These are phyloP conservation scores for Cathartes aura DNA, from an alignment of 2,113 vertebrate species.

Conservation along the genomic window DNA sequence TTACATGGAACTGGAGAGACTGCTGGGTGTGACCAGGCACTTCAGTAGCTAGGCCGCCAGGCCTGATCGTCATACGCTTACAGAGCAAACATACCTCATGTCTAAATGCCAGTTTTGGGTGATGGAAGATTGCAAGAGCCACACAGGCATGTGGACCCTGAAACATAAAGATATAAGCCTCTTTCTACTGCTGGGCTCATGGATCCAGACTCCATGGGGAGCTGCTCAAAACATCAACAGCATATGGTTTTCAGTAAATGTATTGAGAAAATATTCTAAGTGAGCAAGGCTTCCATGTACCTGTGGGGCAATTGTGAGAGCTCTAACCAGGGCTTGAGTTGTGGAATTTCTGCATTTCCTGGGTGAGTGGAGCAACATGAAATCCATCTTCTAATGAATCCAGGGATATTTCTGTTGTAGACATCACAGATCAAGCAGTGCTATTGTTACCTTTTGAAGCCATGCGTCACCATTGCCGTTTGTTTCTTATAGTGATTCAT, in stretches of 20 bases:
- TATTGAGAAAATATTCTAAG: not conserved
- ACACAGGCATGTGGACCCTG: not conserved
- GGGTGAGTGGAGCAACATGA: not conserved
- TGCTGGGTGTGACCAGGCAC: not conserved
- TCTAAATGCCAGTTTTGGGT: not conserved
- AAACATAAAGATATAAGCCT: not conserved
- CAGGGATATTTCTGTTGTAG: slow-evolving; percentile 12
- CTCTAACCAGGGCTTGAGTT: not conserved
- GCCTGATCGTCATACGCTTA: fast-evolving
- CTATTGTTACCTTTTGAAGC: slow-evolving; percentile 31
- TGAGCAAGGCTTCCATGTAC: not conserved
- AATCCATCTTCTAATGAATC: not conserved
- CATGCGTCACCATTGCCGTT: slow-evolving; percentile 30
- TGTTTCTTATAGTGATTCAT: slow-evolving; percentile 59
- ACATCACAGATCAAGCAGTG: not conserved
- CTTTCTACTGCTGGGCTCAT: not conserved
- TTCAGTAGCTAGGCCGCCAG: not conserved
- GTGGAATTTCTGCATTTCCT: not conserved
- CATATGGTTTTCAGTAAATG: not conserved
- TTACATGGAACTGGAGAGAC: not conserved
- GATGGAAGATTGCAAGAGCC: not conserved
- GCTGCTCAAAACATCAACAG: not conserved
- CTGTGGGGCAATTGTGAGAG: not conserved
- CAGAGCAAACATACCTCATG: not conserved
- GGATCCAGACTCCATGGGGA: not conserved